Conservation (phyloP, 2,888 invertebrate species). For the Athalia cordata region DNA sequence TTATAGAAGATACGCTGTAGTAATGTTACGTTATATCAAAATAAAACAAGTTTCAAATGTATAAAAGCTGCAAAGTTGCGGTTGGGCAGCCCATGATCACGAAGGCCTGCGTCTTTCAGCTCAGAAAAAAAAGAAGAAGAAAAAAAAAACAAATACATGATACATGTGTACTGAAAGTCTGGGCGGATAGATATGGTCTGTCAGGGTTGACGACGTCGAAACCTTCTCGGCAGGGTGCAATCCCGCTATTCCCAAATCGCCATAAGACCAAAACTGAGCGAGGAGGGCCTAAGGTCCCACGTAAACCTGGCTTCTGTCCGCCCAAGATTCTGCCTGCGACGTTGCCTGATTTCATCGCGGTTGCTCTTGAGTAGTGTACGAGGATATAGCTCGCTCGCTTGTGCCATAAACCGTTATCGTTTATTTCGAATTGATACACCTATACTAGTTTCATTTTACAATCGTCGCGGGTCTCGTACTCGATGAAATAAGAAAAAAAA, state of each 20-base stretch:
- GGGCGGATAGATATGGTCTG: conserved; percentile 21
- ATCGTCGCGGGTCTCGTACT: too few relatives aligned
- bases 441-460: too few relatives aligned
- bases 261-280: conserved; percentile 14
- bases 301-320: conserved; percentile 53
- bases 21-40: too few relatives aligned
- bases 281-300: background rate
- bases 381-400: background rate
- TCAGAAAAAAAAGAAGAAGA: too few relatives aligned
- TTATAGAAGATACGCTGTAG: background rate
- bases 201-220: conserved; percentile 59
- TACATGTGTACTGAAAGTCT: background rate
- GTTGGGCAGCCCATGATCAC: too few relatives aligned
- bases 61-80: too few relatives aligned
- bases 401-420: background rate
- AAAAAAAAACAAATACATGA: too few relatives aligned
- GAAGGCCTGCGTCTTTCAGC: too few relatives aligned
- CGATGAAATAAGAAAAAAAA: too few relatives aligned
- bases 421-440: too few relatives aligned
- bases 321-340: conserved; percentile 51
- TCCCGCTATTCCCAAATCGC: conserved; percentile 57
- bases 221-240: conserved; percentile 66
- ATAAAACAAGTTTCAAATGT: too few relatives aligned
- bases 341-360: conserved; percentile 58
- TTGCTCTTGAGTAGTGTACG: background rate